These are phyloP conservation scores for Bambusicola thoracicus DNA, from an alignment of 2,113 vertebrate genomes.

Conservation along the genomic window DNA sequence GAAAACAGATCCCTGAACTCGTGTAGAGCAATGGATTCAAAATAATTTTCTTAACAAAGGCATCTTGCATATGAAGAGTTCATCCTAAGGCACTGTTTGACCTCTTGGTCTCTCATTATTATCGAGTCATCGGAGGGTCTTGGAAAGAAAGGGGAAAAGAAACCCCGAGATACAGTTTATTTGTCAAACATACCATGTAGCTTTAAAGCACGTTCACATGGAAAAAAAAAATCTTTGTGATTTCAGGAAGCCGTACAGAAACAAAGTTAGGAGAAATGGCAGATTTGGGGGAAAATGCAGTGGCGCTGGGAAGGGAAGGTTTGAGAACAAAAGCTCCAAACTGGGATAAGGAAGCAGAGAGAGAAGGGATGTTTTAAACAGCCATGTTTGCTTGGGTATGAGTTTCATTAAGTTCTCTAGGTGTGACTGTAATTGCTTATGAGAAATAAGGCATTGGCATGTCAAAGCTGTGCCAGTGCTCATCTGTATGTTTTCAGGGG, in stretches of 20 bases:
- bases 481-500: background rate
- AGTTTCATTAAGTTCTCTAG: slow-evolving; percentile 28
- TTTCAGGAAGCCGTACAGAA: slow-evolving; percentile 49
- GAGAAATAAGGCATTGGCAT: slow-evolving; percentile 20
- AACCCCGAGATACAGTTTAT: slow-evolving; percentile 33
- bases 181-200: slow-evolving; percentile 55
- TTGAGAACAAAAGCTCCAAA: slow-evolving; percentile 40
- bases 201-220: slow-evolving; percentile 25
- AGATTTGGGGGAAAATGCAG: slow-evolving; percentile 28
- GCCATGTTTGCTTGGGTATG: slow-evolving; percentile 55
- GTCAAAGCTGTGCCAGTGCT: background rate
- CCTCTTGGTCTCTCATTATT: slow-evolving; percentile 70
- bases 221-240: slow-evolving; percentile 9
- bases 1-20: slow-evolving; percentile 67
- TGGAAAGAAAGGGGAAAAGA: slow-evolving; percentile 37
- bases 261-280: slow-evolving; percentile 20
- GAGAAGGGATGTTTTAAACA: slow-evolving; percentile 8
- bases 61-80: slow-evolving; percentile 69
- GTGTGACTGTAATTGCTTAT: background rate
- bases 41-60: slow-evolving; percentile 76
- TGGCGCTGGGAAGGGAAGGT: background rate
- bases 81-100: slow-evolving; percentile 70
- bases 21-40: slow-evolving; percentile 63
- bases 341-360: background rate
- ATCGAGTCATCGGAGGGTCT: slow-evolving; percentile 68